Conservation (phyloP, 2,113 vertebrate species). For the Salvelinus fontinalis region DNA sequence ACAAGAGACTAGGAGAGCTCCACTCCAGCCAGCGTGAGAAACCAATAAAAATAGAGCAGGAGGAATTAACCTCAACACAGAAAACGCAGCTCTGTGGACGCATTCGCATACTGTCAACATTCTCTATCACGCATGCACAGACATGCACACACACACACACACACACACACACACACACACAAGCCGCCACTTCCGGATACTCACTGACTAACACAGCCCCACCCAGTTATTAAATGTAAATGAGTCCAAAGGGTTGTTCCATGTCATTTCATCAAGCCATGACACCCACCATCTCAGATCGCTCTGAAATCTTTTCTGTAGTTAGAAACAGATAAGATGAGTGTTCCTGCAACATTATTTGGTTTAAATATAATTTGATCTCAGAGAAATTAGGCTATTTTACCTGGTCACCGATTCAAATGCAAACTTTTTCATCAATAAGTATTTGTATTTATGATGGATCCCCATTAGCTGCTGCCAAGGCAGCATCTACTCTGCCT, state of each 20-base stretch:
- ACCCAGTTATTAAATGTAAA: slow-evolving; percentile 46
- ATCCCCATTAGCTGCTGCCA: too few relatives aligned
- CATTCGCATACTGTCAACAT: background rate
- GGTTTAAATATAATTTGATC: too few relatives aligned
- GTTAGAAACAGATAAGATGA: too few relatives aligned
- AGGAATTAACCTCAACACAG: background rate
- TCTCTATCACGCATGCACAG: slow-evolving; percentile 13
- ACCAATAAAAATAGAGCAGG: background rate
- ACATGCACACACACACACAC: slow-evolving; percentile 18
- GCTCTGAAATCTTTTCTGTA: too few relatives aligned
- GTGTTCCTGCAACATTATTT: too few relatives aligned
- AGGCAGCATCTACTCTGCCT: too few relatives aligned
- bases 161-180: slow-evolving; percentile 1
- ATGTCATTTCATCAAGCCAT: too few relatives aligned
- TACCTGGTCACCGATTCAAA: too few relatives aligned
- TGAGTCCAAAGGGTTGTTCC: slow-evolving; percentile 17
- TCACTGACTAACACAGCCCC: slow-evolving; percentile 26
- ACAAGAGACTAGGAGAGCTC: background rate
- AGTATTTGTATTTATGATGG: too few relatives aligned
- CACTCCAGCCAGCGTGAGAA: background rate
- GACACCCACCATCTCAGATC: too few relatives aligned
- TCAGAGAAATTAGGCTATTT: too few relatives aligned
- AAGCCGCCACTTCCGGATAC: slow-evolving; percentile 1
- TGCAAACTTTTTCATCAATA: too few relatives aligned
- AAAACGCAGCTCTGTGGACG: background rate